Conservation (phyloP, 2,888 invertebrate genomes). For the Xestia xanthographa region DNA sequence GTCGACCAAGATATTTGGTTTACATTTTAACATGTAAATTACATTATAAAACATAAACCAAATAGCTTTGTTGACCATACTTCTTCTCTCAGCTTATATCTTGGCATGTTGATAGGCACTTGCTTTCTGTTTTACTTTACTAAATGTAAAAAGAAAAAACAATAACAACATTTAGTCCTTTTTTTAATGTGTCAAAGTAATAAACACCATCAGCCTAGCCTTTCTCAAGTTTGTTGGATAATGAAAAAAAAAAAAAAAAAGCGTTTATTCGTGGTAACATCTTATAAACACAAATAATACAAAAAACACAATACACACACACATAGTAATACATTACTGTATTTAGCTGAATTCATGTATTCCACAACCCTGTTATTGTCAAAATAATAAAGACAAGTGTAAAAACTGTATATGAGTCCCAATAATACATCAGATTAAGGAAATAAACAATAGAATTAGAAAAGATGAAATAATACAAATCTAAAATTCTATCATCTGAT, state of each 20-base stretch:
- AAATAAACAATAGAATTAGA: no score
- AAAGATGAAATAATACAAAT: background rate
- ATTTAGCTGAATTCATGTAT: background rate
- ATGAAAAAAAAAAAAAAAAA: no score
- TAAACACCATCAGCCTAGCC: background rate
- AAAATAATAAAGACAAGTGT: background rate
- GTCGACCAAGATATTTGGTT: no score
- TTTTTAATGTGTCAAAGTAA: background rate
- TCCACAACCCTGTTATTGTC: background rate
- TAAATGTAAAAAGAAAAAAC: background rate
- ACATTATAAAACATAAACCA: no score
- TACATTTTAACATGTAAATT: no score
- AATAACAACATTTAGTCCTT: background rate
- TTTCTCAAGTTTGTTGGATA: background rate
- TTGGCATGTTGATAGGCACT: background rate
- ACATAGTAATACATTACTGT: background rate
- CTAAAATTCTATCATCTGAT: background rate
- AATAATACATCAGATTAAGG: background rate
- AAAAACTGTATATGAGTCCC: background rate
- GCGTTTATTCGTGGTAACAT: no score
- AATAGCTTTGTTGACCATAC: no score
- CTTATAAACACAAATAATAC: no score
- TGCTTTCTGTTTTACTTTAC: background rate
- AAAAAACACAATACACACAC: no score
- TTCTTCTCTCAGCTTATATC: background rate